Evolutionary conservation across 1,140 invertebrate genomes (phyloP).

Genomic region (Dendrolimus kikuchii): DNA sequence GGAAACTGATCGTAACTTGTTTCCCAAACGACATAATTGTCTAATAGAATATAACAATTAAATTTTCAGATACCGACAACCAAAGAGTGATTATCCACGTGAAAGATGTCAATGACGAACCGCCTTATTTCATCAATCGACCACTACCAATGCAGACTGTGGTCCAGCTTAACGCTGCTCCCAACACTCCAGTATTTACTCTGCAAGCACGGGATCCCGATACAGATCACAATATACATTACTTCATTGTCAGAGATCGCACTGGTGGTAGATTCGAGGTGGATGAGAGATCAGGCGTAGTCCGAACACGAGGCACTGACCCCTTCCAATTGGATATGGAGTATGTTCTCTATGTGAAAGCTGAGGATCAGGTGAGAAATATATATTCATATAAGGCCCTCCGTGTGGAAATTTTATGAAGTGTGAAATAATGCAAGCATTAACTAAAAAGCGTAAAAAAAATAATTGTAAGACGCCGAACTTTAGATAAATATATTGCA

Average conservation of each 20-base stretch:
- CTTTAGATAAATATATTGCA: too few relatives aligned
- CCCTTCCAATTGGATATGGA: conserved; percentile 96
- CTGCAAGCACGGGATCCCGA: conserved; percentile 95
- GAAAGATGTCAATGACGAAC: conserved; percentile 96
- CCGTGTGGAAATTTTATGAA: too few relatives aligned
- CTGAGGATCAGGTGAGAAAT: conserved; percentile 84
- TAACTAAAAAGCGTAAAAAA: too few relatives aligned
- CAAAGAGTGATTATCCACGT: conserved; percentile 95
- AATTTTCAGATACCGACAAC: conserved; percentile 89
- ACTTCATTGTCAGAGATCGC: conserved; percentile 93
- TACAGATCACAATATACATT: conserved; percentile 95
- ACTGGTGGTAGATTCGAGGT: conserved; percentile 88
- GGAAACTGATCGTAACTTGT: too few relatives aligned
- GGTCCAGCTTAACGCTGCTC: conserved; percentile 93
- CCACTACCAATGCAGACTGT: conserved; percentile 97
- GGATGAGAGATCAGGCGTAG: conserved; percentile 93
- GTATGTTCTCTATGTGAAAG: conserved; percentile 95
- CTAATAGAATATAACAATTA: conserved; percentile 1
- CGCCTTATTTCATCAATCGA: conserved; percentile 95
- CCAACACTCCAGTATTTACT: conserved; percentile 96
- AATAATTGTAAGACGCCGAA: too few relatives aligned
- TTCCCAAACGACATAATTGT: too few relatives aligned
- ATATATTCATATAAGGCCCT: too few relatives aligned
- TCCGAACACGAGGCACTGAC: conserved; percentile 91
- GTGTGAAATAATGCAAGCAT: too few relatives aligned